Evolutionary conservation across 2,113 vertebrate species (phyloP).

Genomic region (Pygoscelis adeliae): DNA sequence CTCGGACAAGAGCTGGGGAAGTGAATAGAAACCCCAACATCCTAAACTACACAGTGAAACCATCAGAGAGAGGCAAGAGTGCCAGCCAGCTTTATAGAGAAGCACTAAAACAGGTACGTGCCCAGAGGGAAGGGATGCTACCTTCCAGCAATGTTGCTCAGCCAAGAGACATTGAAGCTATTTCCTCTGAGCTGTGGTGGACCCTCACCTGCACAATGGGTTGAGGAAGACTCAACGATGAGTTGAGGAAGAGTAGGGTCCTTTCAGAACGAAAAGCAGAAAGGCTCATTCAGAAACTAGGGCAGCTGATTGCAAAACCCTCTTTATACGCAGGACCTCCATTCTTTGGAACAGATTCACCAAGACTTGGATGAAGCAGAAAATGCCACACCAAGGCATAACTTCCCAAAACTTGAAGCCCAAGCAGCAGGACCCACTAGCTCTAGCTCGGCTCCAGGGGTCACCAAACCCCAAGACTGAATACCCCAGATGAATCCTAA

Average conservation of each 20-base stretch:
- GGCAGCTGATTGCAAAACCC: not conserved
- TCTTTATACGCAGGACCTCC: not conserved
- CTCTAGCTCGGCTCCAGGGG: not conserved
- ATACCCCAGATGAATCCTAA: not conserved
- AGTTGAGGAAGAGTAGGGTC: not conserved
- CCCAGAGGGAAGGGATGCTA: not conserved
- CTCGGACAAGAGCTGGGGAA: not conserved
- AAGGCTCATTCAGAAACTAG: not conserved
- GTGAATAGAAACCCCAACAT: not conserved
- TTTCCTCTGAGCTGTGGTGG: not conserved
- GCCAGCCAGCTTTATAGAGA: not conserved
- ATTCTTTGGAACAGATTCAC: not conserved
- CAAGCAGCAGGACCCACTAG: not conserved
- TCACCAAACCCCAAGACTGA: not conserved
- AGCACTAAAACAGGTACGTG: not conserved
- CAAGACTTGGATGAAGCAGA: not conserved
- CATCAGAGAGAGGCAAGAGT: not conserved
- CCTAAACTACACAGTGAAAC: not conserved
- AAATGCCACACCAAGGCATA: not conserved
- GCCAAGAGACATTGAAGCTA: no score
- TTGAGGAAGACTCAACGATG: not conserved
- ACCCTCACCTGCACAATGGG: accelerated
- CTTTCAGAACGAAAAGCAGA: not conserved
- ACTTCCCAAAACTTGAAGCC: no score
- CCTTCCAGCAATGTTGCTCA: no score